Conservation (phyloP, 2,113 vertebrate genomes). For the Eira barbara region DNA sequence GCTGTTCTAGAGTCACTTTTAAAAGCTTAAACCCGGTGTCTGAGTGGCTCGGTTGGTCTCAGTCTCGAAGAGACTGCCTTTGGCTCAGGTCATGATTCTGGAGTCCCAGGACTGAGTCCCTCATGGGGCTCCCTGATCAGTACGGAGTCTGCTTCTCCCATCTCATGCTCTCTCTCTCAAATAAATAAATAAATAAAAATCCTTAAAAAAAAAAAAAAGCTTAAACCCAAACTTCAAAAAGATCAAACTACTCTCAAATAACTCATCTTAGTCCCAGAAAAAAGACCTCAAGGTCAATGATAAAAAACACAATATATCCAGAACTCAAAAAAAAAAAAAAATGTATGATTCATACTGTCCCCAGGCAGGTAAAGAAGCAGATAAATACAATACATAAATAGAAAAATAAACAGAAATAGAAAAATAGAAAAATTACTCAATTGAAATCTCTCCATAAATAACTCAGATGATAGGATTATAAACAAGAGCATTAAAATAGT, state of each 20-base stretch:
- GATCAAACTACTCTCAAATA: not conserved
- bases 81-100: too few relatives aligned
- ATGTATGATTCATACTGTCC: not conserved
- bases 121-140: too few relatives aligned
- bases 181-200: too few relatives aligned
- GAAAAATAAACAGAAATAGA: not conserved
- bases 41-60: too few relatives aligned
- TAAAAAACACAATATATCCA: not conserved
- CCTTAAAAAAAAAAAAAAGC: too few relatives aligned
- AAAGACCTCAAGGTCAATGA: not conserved
- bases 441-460: not conserved
- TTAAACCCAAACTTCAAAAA: too few relatives aligned
- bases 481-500: not conserved
- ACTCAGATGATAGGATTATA: not conserved
- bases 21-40: not conserved
- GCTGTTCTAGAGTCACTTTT: not conserved
- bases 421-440: not conserved
- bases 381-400: not conserved
- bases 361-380: not conserved
- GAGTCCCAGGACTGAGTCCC: too few relatives aligned
- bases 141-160: too few relatives aligned
- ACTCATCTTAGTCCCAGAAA: not conserved
- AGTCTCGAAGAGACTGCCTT: too few relatives aligned
- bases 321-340: not conserved
- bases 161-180: too few relatives aligned